Evolutionary conservation across 2,888 invertebrate species (phyloP).

Genomic region (Napeogenes sylphis): DNA sequence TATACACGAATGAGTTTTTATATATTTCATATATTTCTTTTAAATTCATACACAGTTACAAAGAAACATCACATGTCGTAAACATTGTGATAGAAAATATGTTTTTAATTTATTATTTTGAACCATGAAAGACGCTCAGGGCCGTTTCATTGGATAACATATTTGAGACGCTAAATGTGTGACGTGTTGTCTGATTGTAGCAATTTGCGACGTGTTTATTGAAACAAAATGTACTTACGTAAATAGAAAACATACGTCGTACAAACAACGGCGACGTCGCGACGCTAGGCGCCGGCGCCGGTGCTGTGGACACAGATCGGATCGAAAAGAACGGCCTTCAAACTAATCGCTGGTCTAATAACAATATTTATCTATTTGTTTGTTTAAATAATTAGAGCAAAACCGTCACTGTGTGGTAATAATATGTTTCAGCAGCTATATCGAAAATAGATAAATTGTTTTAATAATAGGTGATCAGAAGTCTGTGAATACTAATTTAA

Average conservation of each 20-base stretch:
- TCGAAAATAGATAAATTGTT: no score
- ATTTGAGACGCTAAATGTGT: constrained; percentile 17
- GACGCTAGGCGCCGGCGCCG: constrained; percentile 45
- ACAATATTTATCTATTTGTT: not conserved
- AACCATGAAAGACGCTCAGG: constrained; percentile 11
- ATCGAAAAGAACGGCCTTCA: constrained; percentile 23
- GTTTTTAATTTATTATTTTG: constrained; percentile 1
- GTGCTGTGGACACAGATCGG: constrained; percentile 20
- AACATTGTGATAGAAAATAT: not conserved
- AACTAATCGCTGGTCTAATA: constrained; percentile 11
- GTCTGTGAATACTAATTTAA: no score
- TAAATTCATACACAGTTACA: not conserved
- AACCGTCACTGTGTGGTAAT: no score
- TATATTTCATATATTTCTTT: no score
- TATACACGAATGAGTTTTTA: no score
- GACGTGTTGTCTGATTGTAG: constrained; percentile 25
- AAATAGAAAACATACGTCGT: constrained; percentile 66
- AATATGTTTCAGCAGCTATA: no score
- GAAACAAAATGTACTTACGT: constrained; percentile 62
- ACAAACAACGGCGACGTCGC: constrained; percentile 63
- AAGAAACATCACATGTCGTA: not conserved
- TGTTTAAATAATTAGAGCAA: no score
- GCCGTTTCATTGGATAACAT: constrained; percentile 17
- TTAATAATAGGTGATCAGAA: no score
- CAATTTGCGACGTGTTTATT: constrained; percentile 54